A percentile compares a stretch with the other conserved stretches of the same genome.
These are phyloP conservation scores for Calliopsis andreniformis DNA, from an alignment of 1,140 invertebrate species.

Conservation along the genomic window DNA sequence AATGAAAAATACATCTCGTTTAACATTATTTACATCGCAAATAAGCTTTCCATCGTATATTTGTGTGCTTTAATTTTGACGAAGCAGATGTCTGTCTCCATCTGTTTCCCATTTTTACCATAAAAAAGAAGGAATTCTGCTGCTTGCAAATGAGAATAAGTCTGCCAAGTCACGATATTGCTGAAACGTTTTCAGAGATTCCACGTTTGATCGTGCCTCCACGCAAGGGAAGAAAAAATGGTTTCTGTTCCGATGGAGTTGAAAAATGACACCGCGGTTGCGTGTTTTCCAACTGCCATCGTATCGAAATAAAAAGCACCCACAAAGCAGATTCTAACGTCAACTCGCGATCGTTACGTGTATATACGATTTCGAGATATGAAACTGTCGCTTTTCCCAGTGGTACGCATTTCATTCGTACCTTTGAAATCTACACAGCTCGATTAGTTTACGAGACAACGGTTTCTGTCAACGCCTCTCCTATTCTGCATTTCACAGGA, in stretches of 20 bases:
- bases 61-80: no score
- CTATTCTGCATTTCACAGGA: no score
- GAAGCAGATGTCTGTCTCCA: no score
- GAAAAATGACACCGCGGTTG: no score
- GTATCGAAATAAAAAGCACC: neutral
- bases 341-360: neutral
- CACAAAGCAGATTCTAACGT: neutral
- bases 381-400: neutral
- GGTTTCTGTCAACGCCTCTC: no score
- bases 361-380: neutral
- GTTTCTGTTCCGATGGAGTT: neutral
- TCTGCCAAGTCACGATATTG: neutral
- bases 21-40: no score
- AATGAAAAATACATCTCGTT: no score
- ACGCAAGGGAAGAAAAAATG: neutral
- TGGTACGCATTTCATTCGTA: neutral
- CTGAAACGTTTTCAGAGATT: neutral
- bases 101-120: no score
- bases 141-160: neutral
- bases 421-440: neutral
- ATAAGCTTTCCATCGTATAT: no score
- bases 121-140: neutral
- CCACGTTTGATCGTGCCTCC: neutral
- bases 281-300: neutral
- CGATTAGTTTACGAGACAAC: neutral